Evolutionary conservation across 2,113 vertebrate genomes (phyloP), one percentile per base, ranked within the genome.

Genomic region (Corythornis vintsioides): DNA sequence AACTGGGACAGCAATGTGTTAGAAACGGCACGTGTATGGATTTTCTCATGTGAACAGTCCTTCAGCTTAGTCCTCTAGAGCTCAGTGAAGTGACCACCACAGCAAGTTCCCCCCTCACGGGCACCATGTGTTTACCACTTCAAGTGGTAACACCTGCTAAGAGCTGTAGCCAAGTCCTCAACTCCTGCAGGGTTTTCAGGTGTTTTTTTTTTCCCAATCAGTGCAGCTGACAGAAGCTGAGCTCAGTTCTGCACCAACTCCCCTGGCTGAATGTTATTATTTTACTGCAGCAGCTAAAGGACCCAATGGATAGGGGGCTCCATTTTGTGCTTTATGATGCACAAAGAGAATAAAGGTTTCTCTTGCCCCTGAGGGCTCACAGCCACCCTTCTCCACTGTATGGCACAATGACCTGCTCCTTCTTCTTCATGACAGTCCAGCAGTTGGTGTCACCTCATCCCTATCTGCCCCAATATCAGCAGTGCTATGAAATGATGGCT

Each of bases 61-160:
- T 83, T 53, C 43, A 29, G 11, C 26, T 70, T 45, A 3, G 0
- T 63, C 17, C 38, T 87, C 35, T 45, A 17, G 69, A 45, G 18
- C 29, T 73, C 42, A 24, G 42, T 33, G 64, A 47, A 33, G 64
- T 60, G 60, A 43, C 40, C 38, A 2, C 11, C 9, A 3, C 0
- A 53, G 20, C 33, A n/a, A 50, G 8, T 16, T 12, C 5, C 16
- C 8, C 2, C 9, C 4, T 20, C 19, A 10, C 0, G 3, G 73
- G 45, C 18, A 33, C 57, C 43, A 6, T 13, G 74, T 45, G 40
- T 26, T 38, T 67, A 21, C 33, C 3, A 4, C 35, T 52, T 52
- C 35, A 52, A 29, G 52, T 38, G 66, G 13, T 26, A 11, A 38
- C 21, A 60, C 21, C 35, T 85, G 74, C 3, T 5, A 76, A 42